Evolutionary conservation across 1,140 invertebrate species (phyloP).

Genomic region (Drosophila takahashii): DNA sequence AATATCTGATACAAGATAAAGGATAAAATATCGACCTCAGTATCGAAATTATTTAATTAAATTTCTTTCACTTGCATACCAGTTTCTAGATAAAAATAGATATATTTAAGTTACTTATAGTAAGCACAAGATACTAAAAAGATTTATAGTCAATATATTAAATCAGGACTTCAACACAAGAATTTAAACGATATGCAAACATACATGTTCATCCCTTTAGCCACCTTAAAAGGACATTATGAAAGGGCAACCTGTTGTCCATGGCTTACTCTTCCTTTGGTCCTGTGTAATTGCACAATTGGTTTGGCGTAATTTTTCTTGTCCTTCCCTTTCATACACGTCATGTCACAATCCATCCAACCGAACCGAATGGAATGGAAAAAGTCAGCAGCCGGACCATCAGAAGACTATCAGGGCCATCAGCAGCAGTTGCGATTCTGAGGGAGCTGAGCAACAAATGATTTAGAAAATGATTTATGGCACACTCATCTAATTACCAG

Average conservation of each 20-base stretch:
- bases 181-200: no score
- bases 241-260: not conserved
- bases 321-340: not conserved
- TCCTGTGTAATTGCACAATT: conserved; percentile 6
- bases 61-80: no score
- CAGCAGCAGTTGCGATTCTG: conserved; percentile 47
- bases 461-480: conserved; percentile 82
- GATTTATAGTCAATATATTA: no score
- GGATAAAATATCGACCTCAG: no score
- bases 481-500: conserved; percentile 82
- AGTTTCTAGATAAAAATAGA: no score
- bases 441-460: conserved; percentile 69
- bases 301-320: not conserved
- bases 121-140: no score
- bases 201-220: no score
- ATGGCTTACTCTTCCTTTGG: not conserved
- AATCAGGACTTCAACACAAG: no score
- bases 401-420: conserved; percentile 25
- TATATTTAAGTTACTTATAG: no score
- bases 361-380: conserved; percentile 45
- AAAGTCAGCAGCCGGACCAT: conserved; percentile 16
- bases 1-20: not conserved
- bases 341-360: conserved; percentile 8
- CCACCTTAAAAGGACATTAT: not conserved
- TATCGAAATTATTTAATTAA: no score